Conservation (phyloP, 2,888 invertebrate species). For the Rhingia rostrata region DNA sequence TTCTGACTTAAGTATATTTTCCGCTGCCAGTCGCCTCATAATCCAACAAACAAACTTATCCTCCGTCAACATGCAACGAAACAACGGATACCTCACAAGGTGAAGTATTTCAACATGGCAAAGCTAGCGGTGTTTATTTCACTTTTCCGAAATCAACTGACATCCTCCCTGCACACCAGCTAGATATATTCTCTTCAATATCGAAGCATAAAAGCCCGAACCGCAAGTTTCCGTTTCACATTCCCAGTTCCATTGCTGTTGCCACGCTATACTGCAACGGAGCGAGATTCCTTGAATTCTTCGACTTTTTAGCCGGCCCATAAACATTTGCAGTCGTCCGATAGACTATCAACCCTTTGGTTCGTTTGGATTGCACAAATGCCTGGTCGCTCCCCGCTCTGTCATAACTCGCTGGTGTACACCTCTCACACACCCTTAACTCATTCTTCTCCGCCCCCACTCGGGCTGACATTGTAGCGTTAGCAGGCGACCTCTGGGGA, state of each 20-base stretch:
- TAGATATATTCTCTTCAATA: not conserved
- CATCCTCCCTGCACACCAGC: slow-evolving; percentile 12
- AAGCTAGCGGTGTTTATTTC: slow-evolving; percentile 51
- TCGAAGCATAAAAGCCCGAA: slow-evolving; percentile 63
- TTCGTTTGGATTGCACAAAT: slow-evolving; percentile 54
- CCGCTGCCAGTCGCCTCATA: not conserved
- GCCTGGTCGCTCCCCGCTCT: slow-evolving; percentile 24
- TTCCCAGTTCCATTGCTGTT: slow-evolving; percentile 43
- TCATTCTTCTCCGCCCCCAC: slow-evolving; percentile 11
- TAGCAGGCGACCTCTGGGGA: slow-evolving; percentile 49
- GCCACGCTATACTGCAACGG: slow-evolving; percentile 30
- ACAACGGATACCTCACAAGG: not conserved
- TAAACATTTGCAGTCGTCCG: slow-evolving; percentile 65
- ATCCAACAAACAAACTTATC: not conserved
- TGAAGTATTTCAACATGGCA: not conserved
- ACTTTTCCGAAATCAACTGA: slow-evolving; percentile 38
- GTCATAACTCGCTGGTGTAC: slow-evolving; percentile 32
- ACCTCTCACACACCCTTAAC: slow-evolving; percentile 18
- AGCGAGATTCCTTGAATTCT: slow-evolving; percentile 59
- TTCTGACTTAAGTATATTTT: not conserved
- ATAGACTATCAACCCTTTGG: slow-evolving; percentile 56
- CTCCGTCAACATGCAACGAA: slow-evolving; percentile 23
- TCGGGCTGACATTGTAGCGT: slow-evolving; percentile 9
- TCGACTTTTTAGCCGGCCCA: slow-evolving; percentile 44
- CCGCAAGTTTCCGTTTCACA: slow-evolving; percentile 66